These are phyloP conservation scores for Mya arenaria DNA, from an alignment of 1,140 invertebrate genomes.

Conservation along the genomic window DNA sequence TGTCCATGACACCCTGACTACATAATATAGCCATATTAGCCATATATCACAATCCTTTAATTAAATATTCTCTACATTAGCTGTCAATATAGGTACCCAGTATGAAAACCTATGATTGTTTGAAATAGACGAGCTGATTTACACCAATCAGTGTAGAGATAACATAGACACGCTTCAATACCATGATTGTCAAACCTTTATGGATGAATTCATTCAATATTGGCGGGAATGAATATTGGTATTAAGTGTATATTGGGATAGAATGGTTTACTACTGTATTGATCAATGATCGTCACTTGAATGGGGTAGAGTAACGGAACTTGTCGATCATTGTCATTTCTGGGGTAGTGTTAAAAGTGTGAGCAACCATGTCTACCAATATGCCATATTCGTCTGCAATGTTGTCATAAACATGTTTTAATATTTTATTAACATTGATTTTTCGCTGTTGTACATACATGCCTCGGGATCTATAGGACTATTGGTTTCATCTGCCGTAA, in stretches of 20 bases:
- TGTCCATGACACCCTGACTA: neutral
- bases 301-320: constrained; percentile 18
- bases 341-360: constrained; percentile 34
- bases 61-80: constrained; percentile 15
- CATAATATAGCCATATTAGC: neutral
- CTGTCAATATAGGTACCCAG: constrained; percentile 17
- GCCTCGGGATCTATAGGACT: constrained; percentile 33
- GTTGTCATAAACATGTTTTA: constrained; percentile 19
- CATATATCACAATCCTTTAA: constrained; percentile 32
- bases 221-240: neutral
- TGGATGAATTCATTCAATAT: constrained; percentile 24
- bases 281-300: constrained; percentile 11
- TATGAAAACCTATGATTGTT: too few relatives aligned
- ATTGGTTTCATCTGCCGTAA: constrained; percentile 6
- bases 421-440: constrained; percentile 40
- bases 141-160: constrained; percentile 45
- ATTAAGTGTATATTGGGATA: neutral
- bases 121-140: too few relatives aligned
- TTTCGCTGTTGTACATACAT: constrained; percentile 50
- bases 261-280: constrained; percentile 2
- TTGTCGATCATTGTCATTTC: constrained; percentile 23
- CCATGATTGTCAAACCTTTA: constrained; percentile 28
- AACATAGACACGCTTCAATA: constrained; percentile 40
- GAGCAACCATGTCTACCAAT: constrained; percentile 44
- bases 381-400: neutral